Base-by-base conservation (phyloP, 2,797 vertebrate species). In the Acanthiza pusilla region DNA sequence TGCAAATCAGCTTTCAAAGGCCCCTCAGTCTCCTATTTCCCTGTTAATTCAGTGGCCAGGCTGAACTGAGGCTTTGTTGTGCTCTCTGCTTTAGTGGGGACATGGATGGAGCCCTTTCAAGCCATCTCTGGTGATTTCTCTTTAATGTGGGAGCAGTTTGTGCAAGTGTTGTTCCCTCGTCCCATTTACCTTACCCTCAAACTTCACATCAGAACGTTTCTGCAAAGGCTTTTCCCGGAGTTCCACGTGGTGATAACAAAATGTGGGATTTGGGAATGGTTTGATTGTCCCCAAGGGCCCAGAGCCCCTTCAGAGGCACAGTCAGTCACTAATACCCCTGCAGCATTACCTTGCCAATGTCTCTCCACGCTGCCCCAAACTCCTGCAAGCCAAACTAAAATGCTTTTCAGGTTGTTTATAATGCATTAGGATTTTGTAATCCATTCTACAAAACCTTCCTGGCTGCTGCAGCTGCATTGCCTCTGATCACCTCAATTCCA, bases 1-100 rank as follows among this genome's bases (percentile, higher is more conserved):
- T 79, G 67, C 38, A 83, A 47, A 91, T 60, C 18, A 30, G 76
- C 6, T 71, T 91, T 85, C 84, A 83, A 91, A 94, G 84, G n/a
- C 54, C 7, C 53, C 50, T 75, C 60, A 4, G 1, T 26, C 16
- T 60, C 30, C 67, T 25, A 0, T 60, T 95, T 63, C 58, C n/a
- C 45, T 43, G 55, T 25, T 43, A 5, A 43, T 68, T 47, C 43
- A 14, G 30, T 27, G 90, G 67, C 38, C 40, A 2, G 7, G 6
- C 38, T 27, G 55, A 53, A 38, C 25, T 10, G 20, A 7, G 7
- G 89, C 83, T 92, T 78, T 88, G 79, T 54, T 75, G 71, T 82
- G 58, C 83, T 92, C 40, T 72, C 34, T 55, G 72, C 68, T 27
- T 85, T 38, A 26, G 50, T 3, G 19, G 75, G 73, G 72, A 8